These are phyloP conservation scores for Hestina assimilis DNA, from an alignment of 1,140 invertebrate species.

Conservation along the genomic window DNA sequence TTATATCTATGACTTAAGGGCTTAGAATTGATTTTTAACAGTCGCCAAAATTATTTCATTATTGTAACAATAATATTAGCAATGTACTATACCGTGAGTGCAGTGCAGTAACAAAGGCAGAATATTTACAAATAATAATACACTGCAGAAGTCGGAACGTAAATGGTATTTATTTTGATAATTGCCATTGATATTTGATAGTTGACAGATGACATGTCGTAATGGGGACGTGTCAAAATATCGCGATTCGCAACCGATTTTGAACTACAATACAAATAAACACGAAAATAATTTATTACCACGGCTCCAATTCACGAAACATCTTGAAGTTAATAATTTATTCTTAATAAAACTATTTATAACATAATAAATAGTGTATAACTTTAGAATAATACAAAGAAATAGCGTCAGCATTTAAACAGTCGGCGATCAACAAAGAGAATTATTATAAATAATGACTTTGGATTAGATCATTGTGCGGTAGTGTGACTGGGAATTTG, in stretches of 20 bases:
- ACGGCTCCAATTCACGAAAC: neutral
- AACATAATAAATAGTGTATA: neutral
- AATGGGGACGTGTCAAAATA: constrained; percentile 30
- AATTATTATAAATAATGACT: constrained; percentile 6
- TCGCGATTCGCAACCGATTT: constrained; percentile 8
- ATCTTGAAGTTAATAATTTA: neutral
- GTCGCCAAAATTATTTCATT: no score
- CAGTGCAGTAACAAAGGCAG: neutral
- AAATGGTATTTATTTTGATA: neutral
- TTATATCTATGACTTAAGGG: no score
- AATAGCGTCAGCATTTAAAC: neutral
- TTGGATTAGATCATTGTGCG: constrained; percentile 2
- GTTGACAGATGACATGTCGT: no score
- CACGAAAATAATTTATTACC: neutral
- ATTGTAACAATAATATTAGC: no score
- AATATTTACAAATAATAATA: no score
- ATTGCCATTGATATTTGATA: constrained; percentile 25
- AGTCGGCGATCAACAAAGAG: neutral
- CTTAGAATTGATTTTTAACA: no score
- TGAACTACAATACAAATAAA: constrained; percentile 2
- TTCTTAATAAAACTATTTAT: neutral
- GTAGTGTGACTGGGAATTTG: neutral
- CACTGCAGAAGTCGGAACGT: neutral
- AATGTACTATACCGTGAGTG: no score
- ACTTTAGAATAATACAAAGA: neutral